Base-by-base conservation (phyloP, 2,113 vertebrate species). In the Hydropotes inermis region DNA sequence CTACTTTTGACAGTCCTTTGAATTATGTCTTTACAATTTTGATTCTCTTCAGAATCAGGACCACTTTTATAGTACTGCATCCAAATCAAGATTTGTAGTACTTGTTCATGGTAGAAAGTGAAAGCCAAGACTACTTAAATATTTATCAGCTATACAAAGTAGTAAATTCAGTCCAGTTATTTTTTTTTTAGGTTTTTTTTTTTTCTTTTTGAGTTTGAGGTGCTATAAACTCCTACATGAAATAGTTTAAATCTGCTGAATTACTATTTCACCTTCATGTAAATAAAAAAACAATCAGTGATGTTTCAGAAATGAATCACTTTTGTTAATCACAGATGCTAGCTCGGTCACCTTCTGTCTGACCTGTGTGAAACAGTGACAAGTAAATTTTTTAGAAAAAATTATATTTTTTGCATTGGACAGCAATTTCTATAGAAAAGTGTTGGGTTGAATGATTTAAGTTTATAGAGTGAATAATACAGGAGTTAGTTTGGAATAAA, bases 41-140 rank as follows among this genome's bases (percentile, higher is more conserved):
- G 15, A 33, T 76, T 87, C 4, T 87, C 2, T 76, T 90, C 11
- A 86, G 81, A 95, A 57, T 91, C 12, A 54, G 74, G 54, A 70
- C 17, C 67, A 25, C 15, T 90, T 98, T 58, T 97, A 55, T 86
- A 98, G 52, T 95, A 78, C 14, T 94, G 30, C 28, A 60, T 5
- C 0, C 0, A 92, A 33, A 94, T 89, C 43, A 88, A 76, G 60
- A 85, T 91, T 88, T 93, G 61, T 61, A 78, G 89, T 96, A 33
- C 9, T 97, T 94, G 33, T 76, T 96, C 81, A 25, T 82, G 43
- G 70, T 81, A 70, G 64, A 39, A 76, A 90, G 30, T 52, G 76
- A 94, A 98, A 91, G 70, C 28, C 91, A 58, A 95, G 91, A 47
- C 50, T 79, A 43, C 19, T 88, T 92, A 97, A 94, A 43, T 96